Evolutionary conservation across 2,113 vertebrate genomes (phyloP).

Genomic region (Martes martes): DNA sequence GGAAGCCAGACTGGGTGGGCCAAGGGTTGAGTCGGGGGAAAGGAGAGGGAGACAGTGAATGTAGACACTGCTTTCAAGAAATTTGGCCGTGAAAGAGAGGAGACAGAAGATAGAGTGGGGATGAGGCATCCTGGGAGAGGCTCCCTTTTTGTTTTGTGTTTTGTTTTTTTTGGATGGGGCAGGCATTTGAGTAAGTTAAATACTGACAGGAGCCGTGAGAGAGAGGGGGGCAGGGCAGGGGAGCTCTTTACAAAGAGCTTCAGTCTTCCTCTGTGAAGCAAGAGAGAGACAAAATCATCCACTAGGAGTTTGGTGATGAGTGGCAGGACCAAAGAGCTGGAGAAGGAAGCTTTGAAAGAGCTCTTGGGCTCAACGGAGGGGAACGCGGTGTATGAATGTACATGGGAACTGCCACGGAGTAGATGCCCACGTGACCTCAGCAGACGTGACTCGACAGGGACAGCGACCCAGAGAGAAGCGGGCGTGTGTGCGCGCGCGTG

Average conservation of each 20-base stretch:
- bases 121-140: neutral
- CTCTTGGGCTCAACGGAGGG: neutral
- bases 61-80: constrained; percentile 19
- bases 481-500: neutral
- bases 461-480: neutral
- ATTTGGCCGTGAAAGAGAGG: neutral
- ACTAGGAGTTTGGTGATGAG: neutral
- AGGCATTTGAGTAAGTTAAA: neutral
- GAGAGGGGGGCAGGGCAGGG: neutral
- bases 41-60: neutral
- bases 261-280: neutral
- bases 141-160: neutral
- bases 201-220: neutral
- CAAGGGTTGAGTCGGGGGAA: rapidly evolving
- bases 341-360: neutral
- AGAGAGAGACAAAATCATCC: neutral
- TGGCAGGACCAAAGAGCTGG: neutral
- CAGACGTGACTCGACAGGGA: neutral
- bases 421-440: neutral
- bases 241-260: neutral
- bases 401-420: neutral
- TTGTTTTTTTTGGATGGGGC: neutral
- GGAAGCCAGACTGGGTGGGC: too few species aligned
- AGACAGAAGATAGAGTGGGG: neutral
- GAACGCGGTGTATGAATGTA: neutral